These are phyloP conservation scores for Teleopsis dalmanni DNA, from an alignment of 1,140 invertebrate species.

Conservation along the genomic window DNA sequence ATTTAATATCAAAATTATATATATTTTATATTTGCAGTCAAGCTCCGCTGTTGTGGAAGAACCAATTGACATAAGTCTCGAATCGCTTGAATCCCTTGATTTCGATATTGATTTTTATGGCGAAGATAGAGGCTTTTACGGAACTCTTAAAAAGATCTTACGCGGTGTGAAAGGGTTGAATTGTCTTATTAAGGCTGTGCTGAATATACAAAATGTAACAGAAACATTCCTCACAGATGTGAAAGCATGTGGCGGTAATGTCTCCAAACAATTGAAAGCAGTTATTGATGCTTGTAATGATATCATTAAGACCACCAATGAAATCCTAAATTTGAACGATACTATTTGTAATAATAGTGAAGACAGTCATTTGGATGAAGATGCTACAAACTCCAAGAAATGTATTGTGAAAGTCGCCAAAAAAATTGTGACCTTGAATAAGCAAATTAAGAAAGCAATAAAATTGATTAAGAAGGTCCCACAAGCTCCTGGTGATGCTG, in stretches of 20 bases:
- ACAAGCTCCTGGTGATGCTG: constrained; percentile 21
- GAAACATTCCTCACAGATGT: constrained; percentile 15
- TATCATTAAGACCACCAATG: constrained; percentile 17
- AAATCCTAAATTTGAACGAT: constrained; percentile 16
- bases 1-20: too few relatives aligned
- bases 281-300: constrained; percentile 22
- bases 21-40: background rate
- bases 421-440: constrained; percentile 12
- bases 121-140: background rate
- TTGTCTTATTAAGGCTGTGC: constrained; percentile 25
- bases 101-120: background rate
- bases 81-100: too few relatives aligned
- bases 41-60: too few relatives aligned
- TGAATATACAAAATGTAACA: constrained; percentile 22
- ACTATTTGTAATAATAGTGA: constrained; percentile 18
- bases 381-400: background rate
- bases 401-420: constrained; percentile 14
- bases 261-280: constrained; percentile 23
- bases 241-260: constrained; percentile 16
- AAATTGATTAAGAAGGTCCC: constrained; percentile 19
- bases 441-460: constrained; percentile 13
- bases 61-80: too few relatives aligned
- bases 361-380: background rate
- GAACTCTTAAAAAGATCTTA: constrained; percentile 11
- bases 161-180: constrained; percentile 27